Evolutionary conservation across 92 coral and sea anemone species (phyloP), one percentile per base, ranked within the genome.

Genomic region (Epizoanthus rinbou): DNA sequence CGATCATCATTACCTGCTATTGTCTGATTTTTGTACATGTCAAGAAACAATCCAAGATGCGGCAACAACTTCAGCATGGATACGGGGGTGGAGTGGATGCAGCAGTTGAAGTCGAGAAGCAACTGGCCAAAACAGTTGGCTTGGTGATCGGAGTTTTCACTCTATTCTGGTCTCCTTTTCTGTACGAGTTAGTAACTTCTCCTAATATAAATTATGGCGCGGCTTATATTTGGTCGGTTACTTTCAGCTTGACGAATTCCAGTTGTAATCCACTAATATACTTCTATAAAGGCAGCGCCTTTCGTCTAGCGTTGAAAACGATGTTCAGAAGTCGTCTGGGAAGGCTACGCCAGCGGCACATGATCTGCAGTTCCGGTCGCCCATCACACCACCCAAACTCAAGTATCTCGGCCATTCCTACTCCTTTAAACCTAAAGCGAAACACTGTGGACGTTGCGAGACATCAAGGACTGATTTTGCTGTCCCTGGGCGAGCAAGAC

Each of bases 111-210:
- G 67, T 82, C 1, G 95, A 91, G 58, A 91, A 84, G 31, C 54
- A 73, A 60, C 87, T 91, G 10, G 90, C 92, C 7, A 75, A 84
- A 83, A 91, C 95, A 54, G 84, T 91, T 24, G 95, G 90, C 14
- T 82, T 91, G 21, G 95, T 91, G 16, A 91, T 91, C 5, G 95
- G 95, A 1, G 21, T 86, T 53, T 91, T 91, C 53, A 88, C 92
- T 22, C 16, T 91, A 19, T 91, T 87, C 54, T 91, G 95, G 95
- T 73, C 83, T 7, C 92, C 95, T 5, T 86, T 91, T 45, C 85
- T 83, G 16, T 82, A 78, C 19, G 64, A 85, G 57, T 71, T 91
- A 22, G 88, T 87, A 11, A 73, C 17, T 10, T 86, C 73, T 45
- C 92, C 95, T 8, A 50, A 81, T 7, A 78, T 79, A 43, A 91